These are phyloP conservation scores for Patella caerulea DNA, from an alignment of 2,888 invertebrate genomes.

Conservation along the genomic window DNA sequence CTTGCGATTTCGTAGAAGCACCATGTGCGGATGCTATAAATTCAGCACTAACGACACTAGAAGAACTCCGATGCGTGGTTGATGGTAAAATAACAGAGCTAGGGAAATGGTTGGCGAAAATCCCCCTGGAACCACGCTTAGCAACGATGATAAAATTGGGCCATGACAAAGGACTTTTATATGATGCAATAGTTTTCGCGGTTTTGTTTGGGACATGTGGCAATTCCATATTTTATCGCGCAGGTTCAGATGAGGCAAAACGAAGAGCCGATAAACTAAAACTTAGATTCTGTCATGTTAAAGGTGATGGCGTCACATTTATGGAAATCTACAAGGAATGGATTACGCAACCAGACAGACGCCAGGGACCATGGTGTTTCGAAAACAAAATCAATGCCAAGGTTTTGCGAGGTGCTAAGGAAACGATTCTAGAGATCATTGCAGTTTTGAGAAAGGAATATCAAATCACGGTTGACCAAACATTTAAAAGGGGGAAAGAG, in stretches of 20 bases:
- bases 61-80: conserved; percentile 56
- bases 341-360: conserved; percentile 46
- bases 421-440: conserved; percentile 51
- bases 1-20: conserved; percentile 68
- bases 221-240: conserved; percentile 62
- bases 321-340: conserved; percentile 60
- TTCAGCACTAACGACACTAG: conserved; percentile 53
- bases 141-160: conserved; percentile 53
- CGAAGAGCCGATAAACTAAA: conserved; percentile 55
- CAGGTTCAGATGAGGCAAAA: conserved; percentile 52
- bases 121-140: conserved; percentile 65
- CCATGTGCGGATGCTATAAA: conserved; percentile 53
- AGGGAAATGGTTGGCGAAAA: conserved; percentile 62
- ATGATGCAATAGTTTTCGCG: conserved; percentile 61
- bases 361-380: conserved; percentile 61
- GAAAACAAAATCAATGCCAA: conserved; percentile 67
- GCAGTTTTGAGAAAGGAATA: conserved; percentile 48
- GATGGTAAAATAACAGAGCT: conserved; percentile 57
- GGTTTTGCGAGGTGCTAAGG: conserved; percentile 55
- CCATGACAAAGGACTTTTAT: conserved; percentile 45
- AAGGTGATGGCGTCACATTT: conserved; percentile 62
- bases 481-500: conserved; percentile 34
- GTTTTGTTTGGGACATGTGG: conserved; percentile 52
- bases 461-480: conserved; percentile 31
- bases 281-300: conserved; percentile 54